phyloP scores from a whole-genome alignment of 2,113 vertebrate species.

The Myotis davidii region DNA sequence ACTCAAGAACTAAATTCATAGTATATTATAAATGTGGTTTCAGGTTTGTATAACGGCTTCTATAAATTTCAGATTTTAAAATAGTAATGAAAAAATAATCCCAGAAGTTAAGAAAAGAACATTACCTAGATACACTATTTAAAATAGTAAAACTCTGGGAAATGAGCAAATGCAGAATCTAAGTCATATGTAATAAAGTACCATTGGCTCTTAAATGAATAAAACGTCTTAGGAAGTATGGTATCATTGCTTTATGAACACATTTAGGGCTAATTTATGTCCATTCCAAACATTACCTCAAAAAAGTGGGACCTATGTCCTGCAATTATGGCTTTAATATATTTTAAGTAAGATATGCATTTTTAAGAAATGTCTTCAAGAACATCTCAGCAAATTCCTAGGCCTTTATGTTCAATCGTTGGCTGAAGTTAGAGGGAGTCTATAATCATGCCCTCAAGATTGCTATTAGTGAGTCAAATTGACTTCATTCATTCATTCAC shows the following conservation, averaged over 20 bases:
- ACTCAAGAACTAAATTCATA: not conserved
- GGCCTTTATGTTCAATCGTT: conserved; percentile 26
- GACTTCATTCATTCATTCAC: not conserved
- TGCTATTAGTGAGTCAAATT: conserved; percentile 25
- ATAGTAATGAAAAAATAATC: not conserved
- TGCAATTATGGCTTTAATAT: conserved; percentile 58
- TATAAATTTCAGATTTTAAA: conserved; percentile 43
- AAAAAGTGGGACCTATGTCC: conserved; percentile 25
- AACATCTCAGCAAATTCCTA: conserved; percentile 41
- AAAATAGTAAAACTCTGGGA: conserved; percentile 29
- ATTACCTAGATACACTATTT: conserved; percentile 10
- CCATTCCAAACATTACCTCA: conserved; percentile 64
- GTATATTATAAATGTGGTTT: not conserved
- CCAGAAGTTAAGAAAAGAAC: conserved; percentile 20
- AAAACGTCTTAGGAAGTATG: conserved; percentile 42
- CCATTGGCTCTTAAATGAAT: conserved; percentile 36
- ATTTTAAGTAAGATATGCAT: conserved; percentile 51
- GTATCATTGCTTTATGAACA: conserved; percentile 57
- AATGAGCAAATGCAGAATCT: conserved; percentile 53
- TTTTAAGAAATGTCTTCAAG: conserved; percentile 44
- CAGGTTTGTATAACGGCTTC: not conserved
- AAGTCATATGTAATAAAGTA: conserved; percentile 53
- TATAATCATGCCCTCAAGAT: not conserved
- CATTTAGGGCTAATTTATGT: conserved; percentile 52
- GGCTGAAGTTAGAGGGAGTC: not conserved